Conservation (phyloP, 2,888 invertebrate genomes). For the Ceramica pisi region DNA sequence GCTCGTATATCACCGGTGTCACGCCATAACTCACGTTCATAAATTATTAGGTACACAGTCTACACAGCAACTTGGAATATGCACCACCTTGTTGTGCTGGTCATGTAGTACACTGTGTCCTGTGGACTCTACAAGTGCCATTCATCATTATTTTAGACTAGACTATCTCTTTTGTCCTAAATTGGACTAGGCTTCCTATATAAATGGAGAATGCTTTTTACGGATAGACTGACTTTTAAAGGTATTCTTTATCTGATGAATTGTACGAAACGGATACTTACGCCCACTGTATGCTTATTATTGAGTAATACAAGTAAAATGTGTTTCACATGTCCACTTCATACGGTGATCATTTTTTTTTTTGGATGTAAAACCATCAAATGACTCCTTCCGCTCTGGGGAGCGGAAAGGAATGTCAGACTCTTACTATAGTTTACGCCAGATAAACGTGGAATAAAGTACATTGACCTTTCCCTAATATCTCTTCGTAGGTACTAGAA, state of each 20-base stretch:
- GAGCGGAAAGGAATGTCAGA: too few species aligned
- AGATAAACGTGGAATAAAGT: too few species aligned
- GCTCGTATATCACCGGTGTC: conserved; percentile 41
- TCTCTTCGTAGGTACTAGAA: too few species aligned
- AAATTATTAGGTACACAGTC: conserved; percentile 35
- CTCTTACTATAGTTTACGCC: too few species aligned
- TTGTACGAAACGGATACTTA: neutral
- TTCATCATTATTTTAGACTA: conserved; percentile 15
- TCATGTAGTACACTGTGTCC: conserved; percentile 5
- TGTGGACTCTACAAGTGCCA: neutral
- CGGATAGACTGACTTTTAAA: neutral
- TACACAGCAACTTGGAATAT: conserved; percentile 31
- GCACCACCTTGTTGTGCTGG: conserved; percentile 9
- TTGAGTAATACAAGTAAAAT: too few species aligned
- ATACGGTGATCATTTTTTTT: too few species aligned
- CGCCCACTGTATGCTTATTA: too few species aligned
- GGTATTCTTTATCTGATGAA: neutral
- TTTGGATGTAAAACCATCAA: too few species aligned
- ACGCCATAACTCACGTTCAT: conserved; percentile 38
- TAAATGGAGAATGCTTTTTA: neutral
- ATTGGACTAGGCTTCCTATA: neutral
- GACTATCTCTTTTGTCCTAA: neutral
- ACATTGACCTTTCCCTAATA: too few species aligned
- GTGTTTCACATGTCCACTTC: too few species aligned
- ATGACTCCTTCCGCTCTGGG: too few species aligned